Percentiles rank a stretch among this genome's conserved stretches.
These are phyloP conservation scores for Hetaerina americana DNA, from an alignment of 1,140 invertebrate genomes.

Conservation along the genomic window DNA sequence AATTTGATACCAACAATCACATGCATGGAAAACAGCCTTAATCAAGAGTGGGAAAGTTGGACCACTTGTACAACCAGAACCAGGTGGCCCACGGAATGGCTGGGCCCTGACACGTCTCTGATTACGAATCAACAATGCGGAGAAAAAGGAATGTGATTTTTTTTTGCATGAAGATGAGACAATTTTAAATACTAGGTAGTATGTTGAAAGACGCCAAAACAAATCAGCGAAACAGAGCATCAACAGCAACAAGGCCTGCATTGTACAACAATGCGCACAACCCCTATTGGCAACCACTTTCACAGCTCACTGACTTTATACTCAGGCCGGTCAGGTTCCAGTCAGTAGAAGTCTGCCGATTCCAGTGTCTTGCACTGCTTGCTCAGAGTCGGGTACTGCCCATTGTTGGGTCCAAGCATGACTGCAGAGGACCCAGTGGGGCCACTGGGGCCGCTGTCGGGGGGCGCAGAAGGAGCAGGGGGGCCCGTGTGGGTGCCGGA, in stretches of 20 bases:
- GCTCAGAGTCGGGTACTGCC: conserved; percentile 55
- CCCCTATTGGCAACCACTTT: not conserved
- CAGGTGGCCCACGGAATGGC: not conserved
- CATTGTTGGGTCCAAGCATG: conserved; percentile 28
- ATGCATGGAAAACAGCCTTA: not conserved
- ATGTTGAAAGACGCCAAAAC: not conserved
- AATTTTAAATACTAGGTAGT: not conserved
- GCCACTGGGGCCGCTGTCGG: conserved; percentile 10
- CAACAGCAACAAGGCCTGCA: not conserved
- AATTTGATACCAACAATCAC: not conserved
- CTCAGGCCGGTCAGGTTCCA: conserved; percentile 31
- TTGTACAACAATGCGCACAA: not conserved
- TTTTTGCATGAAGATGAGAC: not conserved
- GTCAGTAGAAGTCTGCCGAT: conserved; percentile 86
- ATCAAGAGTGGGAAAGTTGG: not conserved
- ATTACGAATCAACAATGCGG: not conserved
- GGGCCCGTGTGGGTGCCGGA: conserved; percentile 4
- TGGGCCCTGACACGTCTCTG: not conserved
- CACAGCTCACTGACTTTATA: conserved; percentile 5
- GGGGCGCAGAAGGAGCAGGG: conserved; percentile 11
- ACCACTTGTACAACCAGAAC: not conserved
- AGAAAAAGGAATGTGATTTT: not conserved
- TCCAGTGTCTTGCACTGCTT: conserved; percentile 91
- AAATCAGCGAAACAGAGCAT: not conserved
- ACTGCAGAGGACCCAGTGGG: conserved; percentile 14